These are phyloP conservation scores for Netelia fuscicornis DNA, from an alignment of 2,888 invertebrate species.

Conservation along the genomic window DNA sequence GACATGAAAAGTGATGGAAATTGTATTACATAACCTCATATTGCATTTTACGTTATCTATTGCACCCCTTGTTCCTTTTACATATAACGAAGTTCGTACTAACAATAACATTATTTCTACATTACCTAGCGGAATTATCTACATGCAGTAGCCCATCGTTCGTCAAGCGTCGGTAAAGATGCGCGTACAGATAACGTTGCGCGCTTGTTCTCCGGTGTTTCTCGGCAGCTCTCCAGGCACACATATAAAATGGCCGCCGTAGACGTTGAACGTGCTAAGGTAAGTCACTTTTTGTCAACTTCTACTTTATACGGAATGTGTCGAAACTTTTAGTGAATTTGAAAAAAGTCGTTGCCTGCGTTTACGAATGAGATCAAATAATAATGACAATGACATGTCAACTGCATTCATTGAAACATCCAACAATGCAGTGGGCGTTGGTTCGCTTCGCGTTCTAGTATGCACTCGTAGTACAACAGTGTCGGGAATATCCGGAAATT, in stretches of 20 bases:
- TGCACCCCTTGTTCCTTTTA: too few relatives aligned
- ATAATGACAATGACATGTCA: background rate
- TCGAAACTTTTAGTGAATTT: background rate
- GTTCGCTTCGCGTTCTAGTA: conserved; percentile 71
- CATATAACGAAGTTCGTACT: too few relatives aligned
- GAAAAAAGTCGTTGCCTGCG: conserved; percentile 3
- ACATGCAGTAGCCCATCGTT: background rate
- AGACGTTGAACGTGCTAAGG: conserved; percentile 84
- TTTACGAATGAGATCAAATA: background rate
- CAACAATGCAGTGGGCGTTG: conserved; percentile 80
- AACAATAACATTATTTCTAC: too few relatives aligned
- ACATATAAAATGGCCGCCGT: conserved; percentile 88
- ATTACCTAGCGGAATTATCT: too few relatives aligned
- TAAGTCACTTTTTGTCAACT: conserved; percentile 72
- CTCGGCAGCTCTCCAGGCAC: conserved; percentile 28
- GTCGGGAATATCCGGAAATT: conserved; percentile 59
- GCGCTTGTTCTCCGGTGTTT: background rate
- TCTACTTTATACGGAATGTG: background rate
- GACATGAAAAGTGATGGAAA: too few relatives aligned
- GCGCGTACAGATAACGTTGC: background rate
- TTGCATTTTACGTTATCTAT: too few relatives aligned
- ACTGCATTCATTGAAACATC: background rate
- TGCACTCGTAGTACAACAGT: conserved; percentile 58
- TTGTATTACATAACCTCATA: too few relatives aligned
- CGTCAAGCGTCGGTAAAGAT: background rate